Evolutionary conservation across 2,797 vertebrate species (phyloP), one percentile per base, ranked within the genome.

Genomic region (Bucorvus abyssinicus): DNA sequence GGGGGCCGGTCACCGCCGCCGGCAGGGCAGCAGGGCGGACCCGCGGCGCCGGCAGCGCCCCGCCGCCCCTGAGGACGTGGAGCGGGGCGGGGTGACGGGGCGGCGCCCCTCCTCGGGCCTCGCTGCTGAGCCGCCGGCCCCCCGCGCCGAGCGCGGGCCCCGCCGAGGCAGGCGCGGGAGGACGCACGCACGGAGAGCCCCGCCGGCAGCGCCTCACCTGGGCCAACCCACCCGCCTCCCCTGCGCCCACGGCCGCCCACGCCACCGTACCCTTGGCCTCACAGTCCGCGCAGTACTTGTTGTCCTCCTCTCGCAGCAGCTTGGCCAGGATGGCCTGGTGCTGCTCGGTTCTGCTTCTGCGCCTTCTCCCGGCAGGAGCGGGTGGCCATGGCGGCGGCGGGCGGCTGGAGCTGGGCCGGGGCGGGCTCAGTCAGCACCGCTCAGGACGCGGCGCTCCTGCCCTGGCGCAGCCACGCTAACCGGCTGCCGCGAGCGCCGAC

Each of bases 211-310:
- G 12, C 32, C 65, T 27, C 45, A 49, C 63, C 44, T 40, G 26
- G 26, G 26, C 36, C 36, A 38, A 26, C 26, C 38, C 63, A 8
- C 36, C 60, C 38, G 7, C 30, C 30, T 32, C 21, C 63, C 42
- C 30, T 27, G 38, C 55, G 55, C 55, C 52, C 45, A 47, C 45
- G 7, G 45, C 11, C 38, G 10, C 60, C 64, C 26, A 52, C 69
- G 64, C 74, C 75, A 9, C 10, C 95, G 81, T 96, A 99, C 99
- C 99, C 98, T 99, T 99, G 85, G 99, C 99, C 97, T 99, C 99
- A 96, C 99, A 99, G 98, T 99, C 99, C 94, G 99, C 99, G 98
- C 99, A 99, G 98, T 99, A 99, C 98, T 99, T 99, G 98, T 99
- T 99, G 98, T 99, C 99, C 78, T 99, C 99, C 98, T 99, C 99